Evolutionary conservation across 1,140 invertebrate genomes (phyloP), one percentile per base, ranked within the genome.

Genomic region (Bombus pyrosoma): DNA sequence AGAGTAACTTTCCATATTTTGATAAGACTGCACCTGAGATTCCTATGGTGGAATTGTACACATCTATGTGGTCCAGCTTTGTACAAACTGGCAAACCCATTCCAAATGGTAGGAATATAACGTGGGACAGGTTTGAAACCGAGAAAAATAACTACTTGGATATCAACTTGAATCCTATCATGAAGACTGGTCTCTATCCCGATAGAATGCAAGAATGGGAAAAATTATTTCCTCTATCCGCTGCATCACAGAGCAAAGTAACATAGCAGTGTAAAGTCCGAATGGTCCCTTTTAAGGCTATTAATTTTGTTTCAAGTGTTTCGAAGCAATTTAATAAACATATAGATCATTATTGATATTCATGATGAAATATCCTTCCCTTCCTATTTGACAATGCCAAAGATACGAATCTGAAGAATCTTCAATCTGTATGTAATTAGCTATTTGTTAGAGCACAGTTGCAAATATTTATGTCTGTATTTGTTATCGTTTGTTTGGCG

Each of bases 161-260:
- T n/a, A 96, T 97, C 53, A 95, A 94, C 4, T 89, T 94, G 15
- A 72, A 89, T 25, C 89, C 96, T 1, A 89, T 75, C 4, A 94
- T 96, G 87, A 93, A 93, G 72, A 94, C 95, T 71, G 95, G 95
- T 76, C 87, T 96, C 10, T 95, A 95, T 88, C 91, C 93, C 9
- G 95, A 96, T 22, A 94, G 96, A 53, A 96, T 96, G 92, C 89
- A 92, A 34, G 90, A 96, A 85, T 97, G 96, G 96, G 96, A 96
- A 34, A 94, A 94, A 78, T 85, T 96, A 13, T 96, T 96, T 77
- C 96, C 96, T n/a, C 39, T 91, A 18, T 28, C 25, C 6, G 5
- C 18, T 22, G 18, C 47, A 22, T 53, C 6, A 22, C 18, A 53
- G 6, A 53, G 6, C 6, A 53, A 53, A 22, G 1, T 18, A 53